These are phyloP conservation scores for Leptodactylus fuscus DNA, from an alignment of 2,113 vertebrate species.

Conservation along the genomic window DNA sequence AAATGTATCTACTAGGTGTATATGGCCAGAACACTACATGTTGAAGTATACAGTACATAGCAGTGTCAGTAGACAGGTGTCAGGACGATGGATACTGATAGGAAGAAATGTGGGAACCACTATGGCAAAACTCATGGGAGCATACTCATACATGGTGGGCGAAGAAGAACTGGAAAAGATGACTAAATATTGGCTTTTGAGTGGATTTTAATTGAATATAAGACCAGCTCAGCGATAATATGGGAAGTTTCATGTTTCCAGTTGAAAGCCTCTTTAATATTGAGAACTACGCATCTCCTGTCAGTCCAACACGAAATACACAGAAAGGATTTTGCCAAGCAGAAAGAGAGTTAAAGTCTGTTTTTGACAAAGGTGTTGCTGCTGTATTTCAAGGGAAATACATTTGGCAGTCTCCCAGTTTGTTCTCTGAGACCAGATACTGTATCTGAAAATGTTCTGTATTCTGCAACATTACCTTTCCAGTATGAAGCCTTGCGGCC, in stretches of 20 bases:
- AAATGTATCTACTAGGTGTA: too few species aligned
- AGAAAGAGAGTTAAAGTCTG: background rate
- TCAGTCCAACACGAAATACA: background rate
- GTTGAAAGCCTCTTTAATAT: background rate
- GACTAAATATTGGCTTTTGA: too few species aligned
- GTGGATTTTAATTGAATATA: background rate
- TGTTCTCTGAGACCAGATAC: constrained; percentile 25
- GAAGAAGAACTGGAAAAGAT: too few species aligned
- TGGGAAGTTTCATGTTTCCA: background rate
- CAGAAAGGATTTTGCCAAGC: background rate
- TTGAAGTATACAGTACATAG: too few species aligned
- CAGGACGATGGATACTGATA: too few species aligned
- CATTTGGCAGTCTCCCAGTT: constrained; percentile 24
- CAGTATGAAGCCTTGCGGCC: constrained; percentile 28
- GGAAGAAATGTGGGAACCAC: too few species aligned
- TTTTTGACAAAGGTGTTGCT: background rate
- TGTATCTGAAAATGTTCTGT: constrained; percentile 4
- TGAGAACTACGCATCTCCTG: background rate
- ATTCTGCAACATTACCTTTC: constrained; percentile 39
- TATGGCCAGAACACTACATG: too few species aligned
- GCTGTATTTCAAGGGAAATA: constrained; percentile 18
- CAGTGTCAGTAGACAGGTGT: too few species aligned
- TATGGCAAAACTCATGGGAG: too few species aligned
- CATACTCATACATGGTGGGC: too few species aligned
- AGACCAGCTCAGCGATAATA: background rate